Percentiles rank a stretch among this genome's conserved stretches.
Conservation (phyloP, 2,797 vertebrate species). For the Chelonia mydas region DNA sequence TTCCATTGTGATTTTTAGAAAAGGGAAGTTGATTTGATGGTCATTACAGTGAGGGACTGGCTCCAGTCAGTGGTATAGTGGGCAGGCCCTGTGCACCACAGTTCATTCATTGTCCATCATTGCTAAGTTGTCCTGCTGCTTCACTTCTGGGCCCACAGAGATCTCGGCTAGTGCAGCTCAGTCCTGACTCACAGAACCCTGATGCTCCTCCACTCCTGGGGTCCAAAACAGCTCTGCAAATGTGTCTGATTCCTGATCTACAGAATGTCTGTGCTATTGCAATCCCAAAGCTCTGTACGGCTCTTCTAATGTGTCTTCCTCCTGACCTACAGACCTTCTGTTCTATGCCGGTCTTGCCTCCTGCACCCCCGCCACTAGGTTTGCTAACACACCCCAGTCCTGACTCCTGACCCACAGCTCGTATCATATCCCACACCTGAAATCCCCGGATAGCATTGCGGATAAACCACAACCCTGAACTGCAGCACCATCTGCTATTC, state of each 20-base stretch:
- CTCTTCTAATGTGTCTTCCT: accelerated
- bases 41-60: background rate
- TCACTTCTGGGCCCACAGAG: background rate
- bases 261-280: background rate
- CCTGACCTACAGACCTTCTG: accelerated
- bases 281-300: background rate
- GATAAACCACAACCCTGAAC: background rate
- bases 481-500: background rate
- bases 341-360: accelerated
- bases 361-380: background rate
- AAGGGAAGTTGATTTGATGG: background rate
- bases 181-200: background rate
- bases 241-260: accelerated
- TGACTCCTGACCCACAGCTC: background rate
- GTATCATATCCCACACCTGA: background rate
- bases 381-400: accelerated
- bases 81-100: too few species aligned
- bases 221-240: background rate
- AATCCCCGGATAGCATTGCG: background rate
- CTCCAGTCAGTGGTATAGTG: accelerated
- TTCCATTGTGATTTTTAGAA: background rate
- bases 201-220: background rate
- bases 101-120: background rate
- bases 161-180: background rate
- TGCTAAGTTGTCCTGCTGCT: background rate